Conservation (phyloP, 2,797 vertebrate species). For the Neosilurus mollespiculum region DNA sequence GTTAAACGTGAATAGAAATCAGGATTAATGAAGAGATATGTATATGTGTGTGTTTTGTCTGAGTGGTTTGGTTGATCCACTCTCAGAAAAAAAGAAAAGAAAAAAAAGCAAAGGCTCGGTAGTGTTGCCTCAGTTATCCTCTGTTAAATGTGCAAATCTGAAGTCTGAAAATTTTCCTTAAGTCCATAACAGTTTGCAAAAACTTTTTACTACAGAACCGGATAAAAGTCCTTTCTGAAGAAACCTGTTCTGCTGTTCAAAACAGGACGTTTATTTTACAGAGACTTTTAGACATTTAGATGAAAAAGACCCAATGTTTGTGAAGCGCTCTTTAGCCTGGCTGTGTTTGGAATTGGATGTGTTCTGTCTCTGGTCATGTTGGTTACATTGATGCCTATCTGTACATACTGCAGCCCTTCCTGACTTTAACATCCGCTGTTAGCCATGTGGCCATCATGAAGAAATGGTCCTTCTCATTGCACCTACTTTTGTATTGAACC, state of each 20-base stretch:
- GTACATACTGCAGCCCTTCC: conserved; percentile 59
- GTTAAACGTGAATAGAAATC: conserved; percentile 56
- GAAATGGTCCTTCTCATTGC: conserved; percentile 11
- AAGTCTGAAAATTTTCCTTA: conserved; percentile 39
- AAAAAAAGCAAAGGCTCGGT: conserved; percentile 43
- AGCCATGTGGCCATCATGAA: conserved; percentile 43
- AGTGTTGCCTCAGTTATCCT: conserved; percentile 23
- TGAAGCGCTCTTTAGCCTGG: conserved; percentile 40
- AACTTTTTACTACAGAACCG: conserved; percentile 35
- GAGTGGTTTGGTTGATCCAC: conserved; percentile 54
- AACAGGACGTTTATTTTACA: conserved; percentile 46
- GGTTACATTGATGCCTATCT: conserved; percentile 56
- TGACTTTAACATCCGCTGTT: conserved; percentile 56
- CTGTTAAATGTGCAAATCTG: conserved; percentile 45
- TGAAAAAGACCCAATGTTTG: conserved; percentile 37
- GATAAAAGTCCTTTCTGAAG: conserved; percentile 35
- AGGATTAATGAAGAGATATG: conserved; percentile 52
- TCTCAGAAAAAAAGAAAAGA: conserved; percentile 45
- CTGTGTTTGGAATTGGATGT: conserved; percentile 46
- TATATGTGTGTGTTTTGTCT: conserved; percentile 49
- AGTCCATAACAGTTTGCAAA: conserved; percentile 51
- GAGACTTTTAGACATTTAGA: conserved; percentile 35
- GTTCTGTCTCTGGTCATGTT: conserved; percentile 53
- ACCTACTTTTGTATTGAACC: conserved; percentile 26
- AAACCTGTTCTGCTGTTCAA: conserved; percentile 35